Percentiles rank a stretch among this genome's conserved stretches.
Evolutionary conservation across 1,140 invertebrate genomes (phyloP).

Genomic region (Drosophila punjabiensis): DNA sequence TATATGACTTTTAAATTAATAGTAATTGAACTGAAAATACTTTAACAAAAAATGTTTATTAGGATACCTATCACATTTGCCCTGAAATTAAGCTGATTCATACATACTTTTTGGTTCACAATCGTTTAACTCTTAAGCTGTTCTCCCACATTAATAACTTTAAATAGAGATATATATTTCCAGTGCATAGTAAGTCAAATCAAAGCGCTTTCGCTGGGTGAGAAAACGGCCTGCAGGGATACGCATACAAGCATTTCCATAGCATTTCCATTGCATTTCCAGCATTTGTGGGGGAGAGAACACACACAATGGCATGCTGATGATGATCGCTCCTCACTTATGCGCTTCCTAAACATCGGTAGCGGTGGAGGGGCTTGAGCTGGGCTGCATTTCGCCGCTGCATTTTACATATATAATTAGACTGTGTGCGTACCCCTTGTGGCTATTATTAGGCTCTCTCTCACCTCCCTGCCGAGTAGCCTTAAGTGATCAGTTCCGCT

Average conservation of each 20-base stretch:
- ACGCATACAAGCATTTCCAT: conserved; percentile 64
- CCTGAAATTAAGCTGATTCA: neutral
- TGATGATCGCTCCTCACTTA: conserved; percentile 62
- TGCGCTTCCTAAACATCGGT: conserved; percentile 40
- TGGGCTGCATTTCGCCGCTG: conserved; percentile 51
- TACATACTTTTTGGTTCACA: neutral
- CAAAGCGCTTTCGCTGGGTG: conserved; percentile 60
- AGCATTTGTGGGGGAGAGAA: conserved; percentile 14
- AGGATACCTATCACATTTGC: neutral
- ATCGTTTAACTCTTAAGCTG: no score
- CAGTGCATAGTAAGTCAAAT: conserved; percentile 24
- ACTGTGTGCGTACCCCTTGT: conserved; percentile 63
- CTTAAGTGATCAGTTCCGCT: conserved; percentile 81
- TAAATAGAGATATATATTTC: neutral
- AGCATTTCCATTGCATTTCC: conserved; percentile 13
- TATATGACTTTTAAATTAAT: no score
- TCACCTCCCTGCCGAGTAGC: conserved; percentile 7
- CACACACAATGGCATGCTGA: conserved; percentile 31
- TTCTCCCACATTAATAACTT: neutral
- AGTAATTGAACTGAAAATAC: no score
- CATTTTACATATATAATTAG: conserved; percentile 66
- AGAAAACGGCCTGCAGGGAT: conserved; percentile 62
- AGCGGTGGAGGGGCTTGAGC: conserved; percentile 31
- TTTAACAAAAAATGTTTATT: neutral
- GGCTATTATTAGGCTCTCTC: conserved; percentile 67